Conservation (phyloP, 2,888 invertebrate genomes). For the Nomada ruficornis region DNA sequence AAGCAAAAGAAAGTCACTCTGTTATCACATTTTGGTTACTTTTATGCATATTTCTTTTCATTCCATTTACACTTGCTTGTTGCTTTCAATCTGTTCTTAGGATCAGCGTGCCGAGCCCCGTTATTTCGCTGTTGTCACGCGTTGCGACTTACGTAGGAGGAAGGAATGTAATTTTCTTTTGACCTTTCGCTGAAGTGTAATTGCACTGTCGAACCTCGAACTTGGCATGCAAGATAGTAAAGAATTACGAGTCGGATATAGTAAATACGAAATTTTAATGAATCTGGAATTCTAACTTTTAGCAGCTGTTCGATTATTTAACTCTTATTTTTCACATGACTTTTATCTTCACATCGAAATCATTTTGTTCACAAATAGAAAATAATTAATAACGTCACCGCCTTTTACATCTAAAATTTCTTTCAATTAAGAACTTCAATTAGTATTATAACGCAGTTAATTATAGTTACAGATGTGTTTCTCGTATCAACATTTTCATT, state of each 20-base stretch:
- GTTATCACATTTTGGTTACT: background rate
- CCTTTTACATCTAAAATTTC: no score
- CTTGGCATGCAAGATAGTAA: background rate
- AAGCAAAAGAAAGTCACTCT: background rate
- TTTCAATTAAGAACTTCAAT: no score
- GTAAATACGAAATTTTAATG: no score
- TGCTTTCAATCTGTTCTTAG: background rate
- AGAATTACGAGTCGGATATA: background rate
- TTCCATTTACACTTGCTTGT: background rate
- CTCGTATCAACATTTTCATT: no score
- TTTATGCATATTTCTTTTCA: background rate
- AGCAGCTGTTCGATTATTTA: no score
- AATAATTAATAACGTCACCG: no score
- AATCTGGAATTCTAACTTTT: background rate
- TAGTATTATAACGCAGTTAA: no score
- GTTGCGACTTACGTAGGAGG: background rate
- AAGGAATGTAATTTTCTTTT: background rate
- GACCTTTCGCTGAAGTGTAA: conserved; percentile 4
- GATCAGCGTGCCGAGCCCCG: background rate
- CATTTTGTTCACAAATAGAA: no score
- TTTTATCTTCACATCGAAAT: no score
- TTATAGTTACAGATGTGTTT: no score
- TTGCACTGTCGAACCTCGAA: background rate
- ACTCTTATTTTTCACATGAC: no score
- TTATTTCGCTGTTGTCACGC: background rate